These are phyloP conservation scores for Coccyzus lansbergi DNA, from an alignment of 2,797 vertebrate genomes.

Conservation along the genomic window DNA sequence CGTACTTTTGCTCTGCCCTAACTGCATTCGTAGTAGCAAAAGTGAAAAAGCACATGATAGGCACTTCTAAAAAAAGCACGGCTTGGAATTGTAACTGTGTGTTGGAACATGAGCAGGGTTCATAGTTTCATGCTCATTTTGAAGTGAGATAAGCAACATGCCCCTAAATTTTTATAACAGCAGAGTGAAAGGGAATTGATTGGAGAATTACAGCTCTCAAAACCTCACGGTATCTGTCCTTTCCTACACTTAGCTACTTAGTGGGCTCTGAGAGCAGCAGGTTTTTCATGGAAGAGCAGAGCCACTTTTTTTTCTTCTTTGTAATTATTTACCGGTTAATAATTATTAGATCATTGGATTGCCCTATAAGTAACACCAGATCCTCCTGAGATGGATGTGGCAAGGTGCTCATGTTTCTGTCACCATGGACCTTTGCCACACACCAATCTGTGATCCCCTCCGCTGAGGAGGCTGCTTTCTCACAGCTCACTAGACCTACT, in stretches of 20 bases:
- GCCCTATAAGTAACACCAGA: not conserved
- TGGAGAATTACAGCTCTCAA: not conserved
- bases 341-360: not conserved
- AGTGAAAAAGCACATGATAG: not conserved
- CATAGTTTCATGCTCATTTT: not conserved
- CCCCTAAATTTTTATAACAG: not conserved
- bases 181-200: not conserved
- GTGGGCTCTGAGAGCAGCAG: not conserved
- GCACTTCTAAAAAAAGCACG: not conserved
- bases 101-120: not conserved
- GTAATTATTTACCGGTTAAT: not conserved
- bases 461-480: not conserved
- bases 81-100: not conserved
- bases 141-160: not conserved
- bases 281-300: not conserved
- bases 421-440: not conserved
- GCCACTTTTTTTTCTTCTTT: not conserved
- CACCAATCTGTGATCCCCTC: not conserved
- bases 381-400: not conserved
- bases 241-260: not conserved
- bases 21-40: not conserved
- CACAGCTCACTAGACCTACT: not conserved
- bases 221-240: not conserved
- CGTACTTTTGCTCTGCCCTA: not conserved
- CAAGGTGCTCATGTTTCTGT: not conserved